These are phyloP conservation scores for Threskiornis aethiopicus DNA, from an alignment of 2,797 vertebrate species.

Conservation along the genomic window DNA sequence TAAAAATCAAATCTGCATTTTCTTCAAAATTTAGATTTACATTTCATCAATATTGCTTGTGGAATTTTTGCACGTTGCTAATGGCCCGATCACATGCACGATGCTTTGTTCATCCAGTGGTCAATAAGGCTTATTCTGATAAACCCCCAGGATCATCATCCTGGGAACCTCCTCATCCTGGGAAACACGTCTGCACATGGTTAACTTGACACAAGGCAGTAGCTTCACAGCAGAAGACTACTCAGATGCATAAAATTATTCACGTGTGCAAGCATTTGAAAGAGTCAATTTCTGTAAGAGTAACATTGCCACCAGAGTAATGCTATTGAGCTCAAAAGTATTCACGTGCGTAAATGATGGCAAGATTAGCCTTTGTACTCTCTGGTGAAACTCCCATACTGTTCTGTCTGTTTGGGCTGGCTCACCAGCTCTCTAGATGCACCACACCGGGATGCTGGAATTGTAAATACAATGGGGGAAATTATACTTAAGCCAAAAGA, in stretches of 20 bases:
- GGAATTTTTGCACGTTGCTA: background rate
- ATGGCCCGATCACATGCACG: background rate
- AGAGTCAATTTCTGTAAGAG: background rate
- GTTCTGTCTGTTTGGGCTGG: background rate
- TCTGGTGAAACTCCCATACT: background rate
- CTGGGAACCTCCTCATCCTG: background rate
- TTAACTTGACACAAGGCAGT: background rate
- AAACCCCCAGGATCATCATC: background rate
- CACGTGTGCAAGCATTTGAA: background rate
- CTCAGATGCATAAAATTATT: background rate
- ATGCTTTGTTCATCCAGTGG: background rate
- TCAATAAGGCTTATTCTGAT: background rate
- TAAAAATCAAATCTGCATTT: constrained; percentile 24
- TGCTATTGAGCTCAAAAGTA: background rate
- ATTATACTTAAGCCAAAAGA: background rate
- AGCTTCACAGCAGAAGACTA: background rate
- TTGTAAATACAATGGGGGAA: background rate
- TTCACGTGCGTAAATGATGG: background rate
- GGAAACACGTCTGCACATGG: background rate
- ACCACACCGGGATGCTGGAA: background rate
- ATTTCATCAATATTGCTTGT: background rate
- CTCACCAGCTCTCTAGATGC: background rate
- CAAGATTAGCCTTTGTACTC: background rate
- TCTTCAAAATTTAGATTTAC: background rate
- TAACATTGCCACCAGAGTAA: background rate